Percentiles rank a stretch among this genome's conserved stretches.
Evolutionary conservation across 2,113 vertebrate species (phyloP).

Genomic region (Chiloscyllium plagiosum): DNA sequence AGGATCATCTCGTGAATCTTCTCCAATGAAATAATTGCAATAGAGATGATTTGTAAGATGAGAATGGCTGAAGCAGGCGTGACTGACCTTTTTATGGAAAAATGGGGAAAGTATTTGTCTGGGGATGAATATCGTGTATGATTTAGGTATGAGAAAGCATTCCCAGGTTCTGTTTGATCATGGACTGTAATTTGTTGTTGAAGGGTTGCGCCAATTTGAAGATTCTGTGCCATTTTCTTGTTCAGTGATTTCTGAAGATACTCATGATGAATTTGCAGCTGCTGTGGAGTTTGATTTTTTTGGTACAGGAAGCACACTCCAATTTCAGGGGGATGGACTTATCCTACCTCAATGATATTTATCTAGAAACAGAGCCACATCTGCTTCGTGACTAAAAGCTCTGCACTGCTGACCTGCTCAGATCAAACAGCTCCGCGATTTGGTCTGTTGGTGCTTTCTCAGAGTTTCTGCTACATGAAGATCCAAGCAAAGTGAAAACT

Average conservation of each 20-base stretch:
- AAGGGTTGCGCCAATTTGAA: not conserved
- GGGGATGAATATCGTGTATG: not conserved
- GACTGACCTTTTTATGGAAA: not conserved
- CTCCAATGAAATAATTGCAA: not conserved
- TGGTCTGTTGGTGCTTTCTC: not conserved
- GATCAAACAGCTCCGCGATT: not conserved
- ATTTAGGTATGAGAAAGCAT: not conserved
- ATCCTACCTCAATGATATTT: not conserved
- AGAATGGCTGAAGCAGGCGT: not conserved
- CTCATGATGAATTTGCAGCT: not conserved
- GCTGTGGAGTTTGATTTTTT: not conserved
- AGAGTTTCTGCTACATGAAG: not conserved
- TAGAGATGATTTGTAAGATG: not conserved
- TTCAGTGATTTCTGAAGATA: not conserved
- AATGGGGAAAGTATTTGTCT: not conserved
- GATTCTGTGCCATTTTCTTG: not conserved
- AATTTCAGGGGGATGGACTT: not conserved
- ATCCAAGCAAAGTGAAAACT: not conserved
- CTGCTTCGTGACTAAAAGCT: not conserved
- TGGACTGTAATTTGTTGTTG: not conserved
- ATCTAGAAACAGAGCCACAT: not conserved
- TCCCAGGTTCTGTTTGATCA: not conserved
- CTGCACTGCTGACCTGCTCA: slow-evolving; percentile 6
- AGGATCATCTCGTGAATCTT: too few species aligned
- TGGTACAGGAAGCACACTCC: not conserved